Conservation (phyloP, 2,797 vertebrate species). For the Halcyon leucocephala region DNA sequence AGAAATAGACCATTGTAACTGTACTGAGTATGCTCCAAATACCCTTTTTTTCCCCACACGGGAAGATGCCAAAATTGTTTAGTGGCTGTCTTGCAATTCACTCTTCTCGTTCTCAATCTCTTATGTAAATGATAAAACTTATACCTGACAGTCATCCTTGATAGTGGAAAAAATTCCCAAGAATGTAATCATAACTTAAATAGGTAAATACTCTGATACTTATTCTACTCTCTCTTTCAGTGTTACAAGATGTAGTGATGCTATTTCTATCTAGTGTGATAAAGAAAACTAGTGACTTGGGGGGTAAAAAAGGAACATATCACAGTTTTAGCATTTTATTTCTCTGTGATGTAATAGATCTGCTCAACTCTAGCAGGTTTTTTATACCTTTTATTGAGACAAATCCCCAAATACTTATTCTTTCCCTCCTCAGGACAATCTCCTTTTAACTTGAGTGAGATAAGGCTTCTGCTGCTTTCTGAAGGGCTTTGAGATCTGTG, state of each 20-base stretch:
- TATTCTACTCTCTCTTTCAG: not conserved
- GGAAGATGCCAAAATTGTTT: not conserved
- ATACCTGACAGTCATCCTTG: not conserved
- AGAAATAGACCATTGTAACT: not conserved
- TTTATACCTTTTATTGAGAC: not conserved
- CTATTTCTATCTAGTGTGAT: not conserved
- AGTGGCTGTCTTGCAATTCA: not conserved
- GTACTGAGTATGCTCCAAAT: not conserved
- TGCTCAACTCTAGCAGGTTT: not conserved
- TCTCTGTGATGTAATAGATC: not conserved
- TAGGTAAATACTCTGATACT: not conserved
- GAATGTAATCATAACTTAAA: not conserved
- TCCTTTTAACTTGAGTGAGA: constrained; percentile 17
- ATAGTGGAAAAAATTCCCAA: not conserved
- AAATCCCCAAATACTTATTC: constrained; percentile 14
- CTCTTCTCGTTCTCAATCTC: not conserved
- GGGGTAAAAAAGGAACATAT: not conserved
- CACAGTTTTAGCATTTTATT: not conserved
- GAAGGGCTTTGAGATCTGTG: not conserved
- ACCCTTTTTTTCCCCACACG: not conserved
- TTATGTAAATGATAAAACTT: not conserved
- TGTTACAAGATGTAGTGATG: not conserved
- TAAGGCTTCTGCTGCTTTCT: constrained; percentile 17
- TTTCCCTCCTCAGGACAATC: constrained; percentile 4
- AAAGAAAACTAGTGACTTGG: not conserved